phyloP scores from a whole-genome alignment of 2,113 vertebrate species.

The Malurus melanocephalus region DNA sequence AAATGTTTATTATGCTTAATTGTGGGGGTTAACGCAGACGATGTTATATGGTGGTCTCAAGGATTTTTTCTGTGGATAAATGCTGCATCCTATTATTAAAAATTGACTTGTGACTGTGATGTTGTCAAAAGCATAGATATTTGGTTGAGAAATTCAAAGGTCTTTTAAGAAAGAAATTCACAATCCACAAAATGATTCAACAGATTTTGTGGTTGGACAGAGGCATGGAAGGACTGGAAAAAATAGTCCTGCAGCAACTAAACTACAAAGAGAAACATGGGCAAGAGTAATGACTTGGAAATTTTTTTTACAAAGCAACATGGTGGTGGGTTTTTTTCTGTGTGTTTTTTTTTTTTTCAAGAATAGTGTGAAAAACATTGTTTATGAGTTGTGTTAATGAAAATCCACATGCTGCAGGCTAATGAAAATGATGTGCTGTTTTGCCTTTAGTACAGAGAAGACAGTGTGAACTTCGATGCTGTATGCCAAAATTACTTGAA shows the following conservation, averaged over 20 bases:
- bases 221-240: conserved; percentile 10
- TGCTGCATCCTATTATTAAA: background rate
- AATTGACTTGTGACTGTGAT: background rate
- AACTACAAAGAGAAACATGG: conserved; percentile 3
- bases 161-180: conserved; percentile 21
- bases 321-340: background rate
- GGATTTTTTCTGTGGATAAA: background rate
- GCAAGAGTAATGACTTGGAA: background rate
- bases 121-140: background rate
- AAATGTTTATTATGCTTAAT: background rate
- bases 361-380: background rate
- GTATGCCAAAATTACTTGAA: background rate
- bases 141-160: conserved; percentile 9
- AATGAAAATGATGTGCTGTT: background rate
- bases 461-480: background rate
- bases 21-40: background rate
- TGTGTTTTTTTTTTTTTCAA: background rate
- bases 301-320: background rate
- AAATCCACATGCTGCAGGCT: background rate
- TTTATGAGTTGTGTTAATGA: background rate
- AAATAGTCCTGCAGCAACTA: background rate
- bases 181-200: conserved; percentile 10
- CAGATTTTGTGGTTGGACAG: conserved; percentile 9
- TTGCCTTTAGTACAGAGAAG: background rate
- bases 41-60: background rate